Base-by-base conservation (phyloP, 2,888 invertebrate species). In the Dorcus hopei region DNA sequence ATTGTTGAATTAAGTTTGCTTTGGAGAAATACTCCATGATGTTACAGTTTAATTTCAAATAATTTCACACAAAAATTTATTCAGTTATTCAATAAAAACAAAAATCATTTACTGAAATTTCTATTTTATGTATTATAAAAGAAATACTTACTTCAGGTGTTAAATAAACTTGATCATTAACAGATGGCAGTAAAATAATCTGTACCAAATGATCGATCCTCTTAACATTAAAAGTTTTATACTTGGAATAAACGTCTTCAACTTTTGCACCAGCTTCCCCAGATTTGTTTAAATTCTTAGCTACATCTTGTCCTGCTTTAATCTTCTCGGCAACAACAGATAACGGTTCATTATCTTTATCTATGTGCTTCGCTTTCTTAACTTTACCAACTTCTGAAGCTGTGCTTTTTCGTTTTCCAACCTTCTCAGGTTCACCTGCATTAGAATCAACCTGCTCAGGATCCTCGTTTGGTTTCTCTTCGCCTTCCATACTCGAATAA, bases 131-230 rank as follows among this genome's bases (percentile, higher is more conserved):
- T 14, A 57, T 45, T 57, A 52, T 38, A 38, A 53, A 9, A 23
- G n/a, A 11, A 43, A 49, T n/a, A 54, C 58, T 55, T 52, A 65
- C 66, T 59, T 65, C 65, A 52, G 55, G 58, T 9, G 58, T 63
- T 16, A 67, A 45, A 60, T 61, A 66, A n/a, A 63, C 63, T 47
- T 64, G 58, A 39, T 58, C 53, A 38, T 61, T 54, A 38, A 57
- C 40, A 14, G 49, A 55, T 3, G 65, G 62, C 19, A 57, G 48
- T 48, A 88, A 76, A 61, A 84, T 80, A 61, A 88, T 74, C 73
- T 89, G 88, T n/a, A 86, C 84, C 65, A 88, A 83, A 69, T 80
- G 80, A 58, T 81, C 81, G 62, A 82, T 80, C 59, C 82, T 82
- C 63, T 82, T 80, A 14, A 87, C 80, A 56, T 79, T 81, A 60